These are phyloP conservation scores for Julus scanicus DNA, from an alignment of 2,888 invertebrate genomes.

Conservation along the genomic window DNA sequence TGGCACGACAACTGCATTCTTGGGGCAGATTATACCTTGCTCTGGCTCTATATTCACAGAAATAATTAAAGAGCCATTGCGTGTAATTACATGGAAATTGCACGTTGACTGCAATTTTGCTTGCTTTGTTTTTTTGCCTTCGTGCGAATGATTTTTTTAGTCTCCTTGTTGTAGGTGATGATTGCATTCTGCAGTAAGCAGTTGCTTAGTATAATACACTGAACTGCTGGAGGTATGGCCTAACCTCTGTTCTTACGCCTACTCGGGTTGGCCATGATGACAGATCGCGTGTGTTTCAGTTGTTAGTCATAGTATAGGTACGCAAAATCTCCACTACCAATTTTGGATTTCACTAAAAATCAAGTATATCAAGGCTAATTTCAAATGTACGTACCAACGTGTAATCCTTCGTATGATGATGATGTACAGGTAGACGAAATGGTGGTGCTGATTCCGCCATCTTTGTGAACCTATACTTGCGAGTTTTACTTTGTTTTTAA, in stretches of 20 bases:
- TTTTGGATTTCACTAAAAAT: no score
- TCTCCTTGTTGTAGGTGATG: background rate
- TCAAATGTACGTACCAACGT: no score
- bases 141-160: background rate
- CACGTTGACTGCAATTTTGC: background rate
- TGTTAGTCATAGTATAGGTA: no score
- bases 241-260: background rate
- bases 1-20: background rate
- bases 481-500: no score
- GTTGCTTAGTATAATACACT: background rate
- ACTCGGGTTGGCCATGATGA: no score
- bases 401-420: no score
- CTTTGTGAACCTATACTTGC: no score
- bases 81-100: constrained; percentile 19
- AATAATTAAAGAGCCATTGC: constrained; percentile 11
- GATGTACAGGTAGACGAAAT: no score
- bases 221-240: background rate
- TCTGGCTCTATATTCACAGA: constrained; percentile 6
- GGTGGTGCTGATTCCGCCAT: no score
- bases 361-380: no score
- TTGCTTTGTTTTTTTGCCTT: constrained; percentile 16
- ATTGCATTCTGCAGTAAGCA: background rate
- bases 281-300: no score
- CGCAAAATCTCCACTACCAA: no score
- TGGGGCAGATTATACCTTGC: background rate